phyloP scores from a whole-genome alignment of 2,888 invertebrate genomes.

The Scaptomyza flava region DNA sequence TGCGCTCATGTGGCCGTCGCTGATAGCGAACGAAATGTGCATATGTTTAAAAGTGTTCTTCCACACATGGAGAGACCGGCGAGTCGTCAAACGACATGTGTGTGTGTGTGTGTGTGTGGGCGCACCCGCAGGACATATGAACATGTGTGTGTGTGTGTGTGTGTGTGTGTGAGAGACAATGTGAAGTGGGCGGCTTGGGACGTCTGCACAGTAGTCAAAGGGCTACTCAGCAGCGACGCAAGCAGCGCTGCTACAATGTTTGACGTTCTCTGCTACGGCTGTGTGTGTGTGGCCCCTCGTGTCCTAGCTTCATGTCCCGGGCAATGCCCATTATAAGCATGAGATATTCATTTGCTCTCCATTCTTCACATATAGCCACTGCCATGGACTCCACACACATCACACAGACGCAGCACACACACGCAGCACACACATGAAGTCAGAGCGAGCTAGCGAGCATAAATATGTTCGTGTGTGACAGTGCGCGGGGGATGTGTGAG shows the following conservation, averaged over 20 bases:
- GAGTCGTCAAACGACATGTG: slow-evolving; percentile 12
- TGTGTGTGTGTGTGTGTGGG: slow-evolving; percentile 15
- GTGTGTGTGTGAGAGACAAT: slow-evolving; percentile 51
- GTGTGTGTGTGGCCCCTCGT: slow-evolving; percentile 5
- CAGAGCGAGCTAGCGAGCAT: slow-evolving; percentile 62
- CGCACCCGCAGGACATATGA: slow-evolving; percentile 64
- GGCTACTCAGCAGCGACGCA: slow-evolving; percentile 60
- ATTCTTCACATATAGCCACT: slow-evolving; percentile 78
- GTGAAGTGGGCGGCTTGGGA: slow-evolving; percentile 51
- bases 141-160: slow-evolving; percentile 25
- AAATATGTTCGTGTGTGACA: slow-evolving; percentile 43
- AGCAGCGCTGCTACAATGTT: slow-evolving; percentile 18
- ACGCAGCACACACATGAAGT: slow-evolving; percentile 21
- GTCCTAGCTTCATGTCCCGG: slow-evolving; percentile 59
- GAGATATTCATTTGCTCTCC: slow-evolving; percentile 80
- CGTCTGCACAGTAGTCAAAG: slow-evolving; percentile 65
- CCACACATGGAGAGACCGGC: slow-evolving; percentile 36
- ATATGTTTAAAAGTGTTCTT: slow-evolving; percentile 75
- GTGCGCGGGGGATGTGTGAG: too few species aligned
- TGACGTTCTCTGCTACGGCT: slow-evolving; percentile 20
- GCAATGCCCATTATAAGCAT: slow-evolving; percentile 81
- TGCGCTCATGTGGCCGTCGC: slow-evolving; percentile 62
- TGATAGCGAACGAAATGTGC: slow-evolving; percentile 80
- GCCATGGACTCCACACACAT: slow-evolving; percentile 56
- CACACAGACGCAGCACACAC: slow-evolving; percentile 2